These are phyloP conservation scores for Nebria ingens DNA, from an alignment of 1,140 invertebrate species.

Conservation along the genomic window DNA sequence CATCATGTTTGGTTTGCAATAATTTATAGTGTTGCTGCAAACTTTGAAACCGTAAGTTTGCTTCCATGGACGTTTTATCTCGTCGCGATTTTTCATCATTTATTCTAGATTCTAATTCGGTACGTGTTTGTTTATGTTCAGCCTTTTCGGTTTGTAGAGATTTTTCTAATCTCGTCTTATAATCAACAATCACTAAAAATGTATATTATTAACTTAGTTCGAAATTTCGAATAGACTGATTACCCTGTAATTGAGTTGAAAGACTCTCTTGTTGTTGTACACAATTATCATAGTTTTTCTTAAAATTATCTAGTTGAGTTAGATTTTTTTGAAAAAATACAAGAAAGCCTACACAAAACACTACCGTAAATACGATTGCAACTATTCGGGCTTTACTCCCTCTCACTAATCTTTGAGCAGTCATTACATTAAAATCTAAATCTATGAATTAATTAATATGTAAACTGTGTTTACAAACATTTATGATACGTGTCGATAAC, in stretches of 20 bases:
- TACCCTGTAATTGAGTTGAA: slow-evolving; percentile 39
- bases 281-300: slow-evolving; percentile 34
- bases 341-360: slow-evolving; percentile 37
- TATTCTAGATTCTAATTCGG: slow-evolving; percentile 32
- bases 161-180: slow-evolving; percentile 39
- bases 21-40: slow-evolving; percentile 38
- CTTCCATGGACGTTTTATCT: slow-evolving; percentile 34
- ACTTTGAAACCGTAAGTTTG: slow-evolving; percentile 32
- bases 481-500: background rate
- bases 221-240: slow-evolving; percentile 14
- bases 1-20: slow-evolving; percentile 33
- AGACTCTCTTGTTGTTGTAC: slow-evolving; percentile 40
- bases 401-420: slow-evolving; percentile 38
- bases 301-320: slow-evolving; percentile 37
- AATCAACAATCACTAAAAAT: slow-evolving; percentile 30
- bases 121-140: slow-evolving; percentile 34
- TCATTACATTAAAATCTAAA: slow-evolving; percentile 31
- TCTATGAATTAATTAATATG: background rate
- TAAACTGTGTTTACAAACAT: background rate
- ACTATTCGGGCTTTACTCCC: slow-evolving; percentile 40
- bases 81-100: slow-evolving; percentile 33
- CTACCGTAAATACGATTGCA: slow-evolving; percentile 34
- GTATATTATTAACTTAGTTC: background rate
- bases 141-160: slow-evolving; percentile 35
- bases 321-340: slow-evolving; percentile 40